Evolutionary conservation across 37 sponge, comb jelly and placozoan species (phyloP).

Genomic region (Bolinopsis microptera): DNA sequence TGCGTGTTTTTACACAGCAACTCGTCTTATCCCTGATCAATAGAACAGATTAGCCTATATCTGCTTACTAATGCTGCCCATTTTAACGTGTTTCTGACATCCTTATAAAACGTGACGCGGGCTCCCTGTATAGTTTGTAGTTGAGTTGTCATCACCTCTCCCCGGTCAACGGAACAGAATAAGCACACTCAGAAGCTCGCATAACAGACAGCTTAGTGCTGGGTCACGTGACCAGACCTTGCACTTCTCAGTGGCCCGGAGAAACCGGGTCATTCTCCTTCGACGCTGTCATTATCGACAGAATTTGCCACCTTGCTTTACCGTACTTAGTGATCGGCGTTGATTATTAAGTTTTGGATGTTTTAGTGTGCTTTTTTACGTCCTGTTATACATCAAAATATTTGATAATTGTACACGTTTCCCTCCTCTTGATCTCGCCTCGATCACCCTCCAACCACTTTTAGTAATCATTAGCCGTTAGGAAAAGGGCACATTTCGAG

Average conservation of each 20-base stretch:
- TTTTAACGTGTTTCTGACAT: not conserved
- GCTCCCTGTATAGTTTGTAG: not conserved
- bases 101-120: conserved; percentile 11
- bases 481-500: too few species aligned
- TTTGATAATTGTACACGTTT: not conserved
- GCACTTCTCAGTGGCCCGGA: not conserved
- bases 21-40: too few species aligned
- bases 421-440: too few species aligned
- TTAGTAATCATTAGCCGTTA: too few species aligned
- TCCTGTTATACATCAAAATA: not conserved
- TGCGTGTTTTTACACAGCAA: too few species aligned
- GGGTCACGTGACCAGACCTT: not conserved
- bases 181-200: conserved; percentile 20
- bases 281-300: not conserved
- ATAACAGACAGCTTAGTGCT: conserved; percentile 18
- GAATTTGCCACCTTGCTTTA: not conserved
- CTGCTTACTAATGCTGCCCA: not conserved
- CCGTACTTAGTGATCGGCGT: conserved; percentile 20
- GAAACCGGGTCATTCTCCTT: not conserved
- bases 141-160: conserved; percentile 2
- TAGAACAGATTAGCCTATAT: not conserved
- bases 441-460: too few species aligned
- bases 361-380: not conserved
- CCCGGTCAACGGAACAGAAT: not conserved
- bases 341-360: conserved; percentile 32